A percentile compares a stretch with the other conserved stretches of the same genome.
These are phyloP conservation scores for Acanthosepion lycidas DNA, from an alignment of 2,888 invertebrate species.

Conservation along the genomic window DNA sequence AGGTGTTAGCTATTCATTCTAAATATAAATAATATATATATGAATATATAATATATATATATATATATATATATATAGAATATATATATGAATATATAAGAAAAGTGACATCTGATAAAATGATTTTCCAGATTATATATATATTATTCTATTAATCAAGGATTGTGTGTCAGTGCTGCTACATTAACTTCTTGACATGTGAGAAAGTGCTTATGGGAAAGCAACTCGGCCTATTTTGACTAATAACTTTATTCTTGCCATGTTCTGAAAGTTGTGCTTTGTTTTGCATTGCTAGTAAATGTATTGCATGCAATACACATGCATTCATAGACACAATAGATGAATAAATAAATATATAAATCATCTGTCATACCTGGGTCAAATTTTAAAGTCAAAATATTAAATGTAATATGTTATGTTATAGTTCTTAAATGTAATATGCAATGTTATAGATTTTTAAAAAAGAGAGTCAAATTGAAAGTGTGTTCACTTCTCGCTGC, in stretches of 20 bases:
- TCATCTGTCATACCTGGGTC: neutral
- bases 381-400: neutral
- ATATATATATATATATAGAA: no score
- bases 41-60: no score
- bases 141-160: no score
- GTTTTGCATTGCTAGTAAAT: neutral
- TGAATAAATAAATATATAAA: neutral
- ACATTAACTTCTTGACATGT: no score
- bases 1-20: no score
- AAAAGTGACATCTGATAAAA: no score
- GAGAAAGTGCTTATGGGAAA: neutral
- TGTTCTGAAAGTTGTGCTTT: neutral
- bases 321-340: neutral
- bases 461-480: neutral
- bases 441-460: neutral
- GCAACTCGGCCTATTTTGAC: neutral
- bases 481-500: neutral
- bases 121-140: no score
- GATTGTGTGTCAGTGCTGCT: no score
- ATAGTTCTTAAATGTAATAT: no score
- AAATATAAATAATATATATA: no score
- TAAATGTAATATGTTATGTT: neutral
- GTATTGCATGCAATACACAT: neutral
- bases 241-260: neutral
- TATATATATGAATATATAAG: no score